These are phyloP conservation scores for Bicyclus anynana DNA, from an alignment of 1,140 invertebrate species.

Conservation along the genomic window DNA sequence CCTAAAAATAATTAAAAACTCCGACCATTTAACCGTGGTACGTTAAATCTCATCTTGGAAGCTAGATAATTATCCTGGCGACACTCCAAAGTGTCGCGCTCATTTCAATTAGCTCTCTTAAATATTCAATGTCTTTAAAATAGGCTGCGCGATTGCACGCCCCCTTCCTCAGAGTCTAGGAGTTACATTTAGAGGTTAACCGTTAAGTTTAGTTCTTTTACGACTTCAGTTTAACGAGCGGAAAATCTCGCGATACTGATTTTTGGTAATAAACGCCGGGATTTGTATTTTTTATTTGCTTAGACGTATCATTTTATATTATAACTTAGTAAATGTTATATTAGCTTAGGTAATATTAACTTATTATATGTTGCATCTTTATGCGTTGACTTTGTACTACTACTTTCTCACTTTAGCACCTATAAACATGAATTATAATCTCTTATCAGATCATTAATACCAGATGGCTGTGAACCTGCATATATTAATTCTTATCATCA, in stretches of 20 bases:
- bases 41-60: slow-evolving; percentile 73
- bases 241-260: slow-evolving; percentile 33
- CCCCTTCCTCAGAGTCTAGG: slow-evolving; percentile 45
- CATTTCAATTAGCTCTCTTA: slow-evolving; percentile 76
- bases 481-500: no score
- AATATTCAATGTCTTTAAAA: slow-evolving; percentile 77
- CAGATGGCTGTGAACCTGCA: no score
- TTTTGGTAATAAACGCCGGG: slow-evolving; percentile 27
- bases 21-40: slow-evolving; percentile 64
- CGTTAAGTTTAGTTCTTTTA: slow-evolving; percentile 63
- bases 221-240: slow-evolving; percentile 41
- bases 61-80: slow-evolving; percentile 73
- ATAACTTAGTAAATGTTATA: no score
- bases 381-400: no score
- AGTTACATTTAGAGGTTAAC: slow-evolving; percentile 64
- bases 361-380: no score
- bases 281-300: slow-evolving; percentile 18
- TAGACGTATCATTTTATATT: neutral
- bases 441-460: no score
- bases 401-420: no score
- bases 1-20: slow-evolving; percentile 65
- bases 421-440: no score
- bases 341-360: no score
- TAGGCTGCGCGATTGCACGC: slow-evolving; percentile 64
- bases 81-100: slow-evolving; percentile 73